phyloP scores from a whole-genome alignment of 2,888 invertebrate species.

The Fissipunctia ypsillon region DNA sequence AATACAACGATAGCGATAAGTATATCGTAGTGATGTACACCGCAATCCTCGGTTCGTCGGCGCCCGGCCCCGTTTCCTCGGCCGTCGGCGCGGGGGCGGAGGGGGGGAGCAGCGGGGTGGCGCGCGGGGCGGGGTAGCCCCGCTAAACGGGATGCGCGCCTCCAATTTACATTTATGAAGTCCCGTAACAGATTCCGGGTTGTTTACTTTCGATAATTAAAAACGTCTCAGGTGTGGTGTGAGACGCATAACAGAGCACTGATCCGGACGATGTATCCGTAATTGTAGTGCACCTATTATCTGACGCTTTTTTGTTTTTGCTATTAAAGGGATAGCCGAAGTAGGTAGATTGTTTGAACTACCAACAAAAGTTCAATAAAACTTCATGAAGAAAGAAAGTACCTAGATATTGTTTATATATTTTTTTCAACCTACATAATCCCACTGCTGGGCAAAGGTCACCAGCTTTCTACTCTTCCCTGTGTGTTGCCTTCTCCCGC shows the following conservation, averaged over 20 bases:
- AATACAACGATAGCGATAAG: constrained; percentile 70
- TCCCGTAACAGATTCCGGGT: constrained; percentile 88
- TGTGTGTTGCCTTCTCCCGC: not conserved
- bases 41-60: constrained; percentile 74
- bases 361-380: not conserved
- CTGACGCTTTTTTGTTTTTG: constrained; percentile 10
- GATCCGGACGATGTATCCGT: constrained; percentile 42
- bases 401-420: no score
- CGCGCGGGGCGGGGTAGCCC: constrained; percentile 67
- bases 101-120: constrained; percentile 58
- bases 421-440: no score
- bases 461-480: not conserved
- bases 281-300: constrained; percentile 28
- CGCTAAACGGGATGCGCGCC: constrained; percentile 88
- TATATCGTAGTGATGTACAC: constrained; percentile 76
- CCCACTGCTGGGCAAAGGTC: not conserved
- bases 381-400: not conserved
- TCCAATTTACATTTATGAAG: constrained; percentile 90
- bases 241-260: constrained; percentile 67
- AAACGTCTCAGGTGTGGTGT: constrained; percentile 84
- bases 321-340: not conserved
- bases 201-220: constrained; percentile 90
- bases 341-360: not conserved
- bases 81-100: constrained; percentile 59
- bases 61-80: constrained; percentile 72